Base-by-base conservation (phyloP, 1,140 invertebrate species). In the Pteromalus puparum region DNA sequence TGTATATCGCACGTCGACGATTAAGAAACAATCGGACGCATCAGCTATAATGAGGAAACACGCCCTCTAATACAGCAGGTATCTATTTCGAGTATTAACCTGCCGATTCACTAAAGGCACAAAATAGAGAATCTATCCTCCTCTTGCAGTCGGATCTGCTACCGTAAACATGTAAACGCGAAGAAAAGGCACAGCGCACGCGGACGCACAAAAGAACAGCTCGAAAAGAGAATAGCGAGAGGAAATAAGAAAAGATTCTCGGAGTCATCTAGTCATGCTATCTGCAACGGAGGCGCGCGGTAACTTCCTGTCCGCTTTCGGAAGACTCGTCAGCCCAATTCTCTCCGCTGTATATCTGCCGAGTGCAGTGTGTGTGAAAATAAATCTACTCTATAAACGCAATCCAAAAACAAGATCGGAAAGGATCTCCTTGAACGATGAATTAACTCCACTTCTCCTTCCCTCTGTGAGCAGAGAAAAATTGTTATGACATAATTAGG, bases 401-500 rank as follows among this genome's bases (percentile, higher is more conserved):
- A 13, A 28, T 30, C 34, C 46, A 28, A 74, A 21, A 18, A 7
- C 28, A 81, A 48, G 46, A 65, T 42, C 30, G 74, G 67, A 82
- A 74, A 65, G 46, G 10, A 34, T 80, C 70, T 21, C 24, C 67
- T 30, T 4, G 5, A 26, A 42, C 13, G 73, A 75, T n/a, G 12
- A 9, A 26, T n/a, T n/a, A 7, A 38, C 28, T 2, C 24, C 42
- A n/a, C n/a, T 21, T 77, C 74, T 70, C 48, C 30, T 34, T 34
- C 30, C 67, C 68, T 74, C 48, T 74, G 79, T 18, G 53, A 72
- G 79, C 53, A 65, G 61, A 81, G 80, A 72, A 46, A 85, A 85
- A 85, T 85, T 85, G 84, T 85, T 85, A 85, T 85, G 84, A 82
- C 84, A 85, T 85, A 85, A 85, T 85, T 85, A 85, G 84, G 28